Evolutionary conservation across 2,113 vertebrate species (phyloP).

Genomic region (Podarcis raffonei): DNA sequence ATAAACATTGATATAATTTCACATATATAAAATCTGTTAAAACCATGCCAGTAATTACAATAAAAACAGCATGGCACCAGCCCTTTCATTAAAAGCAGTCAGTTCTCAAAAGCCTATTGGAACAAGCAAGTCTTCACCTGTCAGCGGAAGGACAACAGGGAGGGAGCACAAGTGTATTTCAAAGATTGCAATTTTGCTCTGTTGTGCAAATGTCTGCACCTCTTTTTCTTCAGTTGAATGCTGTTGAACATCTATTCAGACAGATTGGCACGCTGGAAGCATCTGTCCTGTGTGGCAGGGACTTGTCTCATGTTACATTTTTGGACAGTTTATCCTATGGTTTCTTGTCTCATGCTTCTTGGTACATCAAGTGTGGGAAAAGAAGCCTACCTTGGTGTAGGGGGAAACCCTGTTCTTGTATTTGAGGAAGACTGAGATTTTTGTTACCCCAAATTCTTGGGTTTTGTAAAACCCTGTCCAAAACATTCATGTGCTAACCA

Average conservation of each 20-base stretch:
- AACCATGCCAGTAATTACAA: too few relatives aligned
- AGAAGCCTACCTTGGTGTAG: not conserved
- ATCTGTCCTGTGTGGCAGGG: not conserved
- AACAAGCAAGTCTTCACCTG: too few relatives aligned
- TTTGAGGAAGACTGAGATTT: not conserved
- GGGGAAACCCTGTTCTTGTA: not conserved
- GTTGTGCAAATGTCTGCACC: not conserved
- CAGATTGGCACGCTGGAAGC: not conserved
- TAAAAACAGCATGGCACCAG: too few relatives aligned
- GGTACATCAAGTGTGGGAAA: not conserved
- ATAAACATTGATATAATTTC: too few relatives aligned
- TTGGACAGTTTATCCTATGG: not conserved
- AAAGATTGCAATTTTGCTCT: not conserved
- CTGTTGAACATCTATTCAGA: not conserved
- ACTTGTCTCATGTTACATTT: not conserved
- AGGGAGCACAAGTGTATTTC: not conserved
- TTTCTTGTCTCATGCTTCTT: not conserved
- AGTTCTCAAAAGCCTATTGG: too few relatives aligned
- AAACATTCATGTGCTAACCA: not conserved
- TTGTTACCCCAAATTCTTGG: not conserved
- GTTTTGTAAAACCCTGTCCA: not conserved
- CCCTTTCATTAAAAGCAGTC: too few relatives aligned
- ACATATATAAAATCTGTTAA: too few relatives aligned
- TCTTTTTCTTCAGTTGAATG: not conserved
- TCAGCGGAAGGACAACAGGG: too few relatives aligned